A percentile compares a stretch with the other conserved stretches of the same genome.
Evolutionary conservation across 2,888 invertebrate genomes (phyloP).

Genomic region (Therioaphis trifolii): DNA sequence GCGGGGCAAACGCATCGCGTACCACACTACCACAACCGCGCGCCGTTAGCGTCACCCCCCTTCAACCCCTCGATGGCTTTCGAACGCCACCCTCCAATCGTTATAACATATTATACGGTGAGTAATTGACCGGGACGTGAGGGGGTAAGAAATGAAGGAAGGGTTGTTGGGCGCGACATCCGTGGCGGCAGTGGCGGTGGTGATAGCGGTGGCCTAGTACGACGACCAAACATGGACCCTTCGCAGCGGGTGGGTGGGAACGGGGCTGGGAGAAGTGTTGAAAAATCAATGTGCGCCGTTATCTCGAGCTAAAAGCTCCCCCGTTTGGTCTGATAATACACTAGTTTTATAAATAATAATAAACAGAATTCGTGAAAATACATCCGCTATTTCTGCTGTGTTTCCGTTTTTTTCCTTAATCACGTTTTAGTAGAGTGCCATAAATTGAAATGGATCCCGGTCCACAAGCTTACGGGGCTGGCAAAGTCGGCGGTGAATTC

Average conservation of each 20-base stretch:
- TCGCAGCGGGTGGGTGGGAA: background rate
- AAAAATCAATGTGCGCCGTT: slow-evolving; percentile 47
- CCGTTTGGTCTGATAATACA: too few relatives aligned
- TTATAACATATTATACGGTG: background rate
- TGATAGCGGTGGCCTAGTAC: background rate
- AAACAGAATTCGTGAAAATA: too few relatives aligned
- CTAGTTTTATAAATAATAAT: too few relatives aligned
- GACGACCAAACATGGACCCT: background rate
- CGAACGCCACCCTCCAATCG: slow-evolving; percentile 37
- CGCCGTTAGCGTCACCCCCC: too few relatives aligned
- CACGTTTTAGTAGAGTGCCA: background rate
- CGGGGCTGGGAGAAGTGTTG: slow-evolving; percentile 3
- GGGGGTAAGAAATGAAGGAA: background rate
- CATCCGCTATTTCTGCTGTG: background rate
- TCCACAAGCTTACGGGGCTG: slow-evolving; percentile 64
- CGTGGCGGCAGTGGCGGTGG: background rate
- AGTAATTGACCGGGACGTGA: background rate
- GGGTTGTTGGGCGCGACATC: too few relatives aligned
- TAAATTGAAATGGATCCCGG: slow-evolving; percentile 62
- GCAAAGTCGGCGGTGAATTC: slow-evolving; percentile 63
- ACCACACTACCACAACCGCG: too few relatives aligned
- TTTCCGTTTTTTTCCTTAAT: background rate
- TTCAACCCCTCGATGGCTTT: background rate
- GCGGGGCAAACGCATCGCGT: background rate
- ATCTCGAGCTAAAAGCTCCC: too few relatives aligned